Percentiles rank a stretch among this genome's conserved stretches.
phyloP scores from a whole-genome alignment of 1,140 invertebrate genomes.

The Callitettix versicolor region DNA sequence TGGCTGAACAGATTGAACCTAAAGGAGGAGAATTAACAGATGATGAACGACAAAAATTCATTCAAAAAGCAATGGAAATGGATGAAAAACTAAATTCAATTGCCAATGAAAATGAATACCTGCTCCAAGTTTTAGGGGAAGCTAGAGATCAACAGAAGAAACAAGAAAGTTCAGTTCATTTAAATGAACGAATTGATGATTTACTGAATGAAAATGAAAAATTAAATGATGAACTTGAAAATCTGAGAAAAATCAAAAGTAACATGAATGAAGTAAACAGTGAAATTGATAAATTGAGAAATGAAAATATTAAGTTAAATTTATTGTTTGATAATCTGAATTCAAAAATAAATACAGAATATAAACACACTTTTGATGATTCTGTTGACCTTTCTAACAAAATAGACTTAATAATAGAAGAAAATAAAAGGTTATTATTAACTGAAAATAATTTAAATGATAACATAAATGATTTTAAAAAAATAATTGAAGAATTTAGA shows the following conservation, averaged over 20 bases:
- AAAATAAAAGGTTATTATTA: not conserved
- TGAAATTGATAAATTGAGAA: conserved; percentile 31
- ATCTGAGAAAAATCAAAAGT: conserved; percentile 8
- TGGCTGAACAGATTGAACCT: conserved; percentile 40
- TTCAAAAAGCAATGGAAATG: conserved; percentile 11
- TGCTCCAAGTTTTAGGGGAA: conserved; percentile 21
- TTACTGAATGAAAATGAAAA: conserved; percentile 37
- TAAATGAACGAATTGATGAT: conserved; percentile 25
- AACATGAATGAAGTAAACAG: not conserved
- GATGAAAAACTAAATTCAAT: conserved; percentile 18
- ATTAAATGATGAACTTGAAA: conserved; percentile 23
- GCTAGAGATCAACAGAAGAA: conserved; percentile 11
- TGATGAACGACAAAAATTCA: not conserved
- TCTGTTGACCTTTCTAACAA: not conserved
- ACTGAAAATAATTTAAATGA: conserved; percentile 21
- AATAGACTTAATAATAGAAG: not conserved
- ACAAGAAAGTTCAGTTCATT: not conserved
- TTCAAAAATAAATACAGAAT: conserved; percentile 29
- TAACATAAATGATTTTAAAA: conserved; percentile 27
- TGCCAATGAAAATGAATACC: conserved; percentile 19
- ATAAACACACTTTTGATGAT: conserved; percentile 18
- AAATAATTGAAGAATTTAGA: conserved; percentile 31
- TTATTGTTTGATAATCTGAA: conserved; percentile 32
- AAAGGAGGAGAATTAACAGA: not conserved
- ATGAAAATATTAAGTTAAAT: conserved; percentile 37